A percentile compares a stretch with the other conserved stretches of the same genome.
Conservation (phyloP, 2,797 vertebrate genomes). For the Australoheros facetus region DNA sequence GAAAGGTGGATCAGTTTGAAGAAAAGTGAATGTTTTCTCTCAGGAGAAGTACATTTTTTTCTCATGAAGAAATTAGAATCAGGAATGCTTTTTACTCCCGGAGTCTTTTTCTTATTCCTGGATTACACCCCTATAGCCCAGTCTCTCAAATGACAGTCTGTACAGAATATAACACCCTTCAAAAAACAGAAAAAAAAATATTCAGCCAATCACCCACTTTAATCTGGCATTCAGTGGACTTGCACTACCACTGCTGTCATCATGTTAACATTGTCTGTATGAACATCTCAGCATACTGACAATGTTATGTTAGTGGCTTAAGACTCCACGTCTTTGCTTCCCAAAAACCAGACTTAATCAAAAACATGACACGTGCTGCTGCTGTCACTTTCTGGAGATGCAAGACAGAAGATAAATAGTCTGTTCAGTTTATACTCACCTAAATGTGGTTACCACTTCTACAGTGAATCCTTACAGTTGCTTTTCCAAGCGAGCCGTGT, state of each 20-base stretch:
- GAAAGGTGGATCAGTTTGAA: no score
- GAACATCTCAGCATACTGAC: not conserved
- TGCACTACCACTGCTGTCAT: not conserved
- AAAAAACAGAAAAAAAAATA: no score
- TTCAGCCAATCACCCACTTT: not conserved
- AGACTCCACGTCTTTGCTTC: not conserved
- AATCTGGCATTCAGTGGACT: not conserved
- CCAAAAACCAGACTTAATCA: slow-evolving; percentile 1
- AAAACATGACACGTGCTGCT: not conserved
- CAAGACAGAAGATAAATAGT: slow-evolving; percentile 24
- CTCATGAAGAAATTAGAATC: no score
- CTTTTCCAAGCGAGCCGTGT: not conserved
- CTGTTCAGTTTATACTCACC: slow-evolving; percentile 7
- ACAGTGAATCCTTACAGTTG: not conserved
- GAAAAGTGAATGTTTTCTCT: no score
- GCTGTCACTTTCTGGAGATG: slow-evolving; percentile 30
- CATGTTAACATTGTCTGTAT: not conserved
- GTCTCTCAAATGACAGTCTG: no score
- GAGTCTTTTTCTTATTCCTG: no score
- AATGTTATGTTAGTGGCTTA: not conserved
- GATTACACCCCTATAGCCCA: no score
- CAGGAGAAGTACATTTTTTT: no score
- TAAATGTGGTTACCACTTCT: slow-evolving; percentile 9
- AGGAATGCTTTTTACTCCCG: no score
- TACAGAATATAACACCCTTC: no score